Evolutionary conservation across 2,888 invertebrate species (phyloP).

Genomic region (Germaria angustata): DNA sequence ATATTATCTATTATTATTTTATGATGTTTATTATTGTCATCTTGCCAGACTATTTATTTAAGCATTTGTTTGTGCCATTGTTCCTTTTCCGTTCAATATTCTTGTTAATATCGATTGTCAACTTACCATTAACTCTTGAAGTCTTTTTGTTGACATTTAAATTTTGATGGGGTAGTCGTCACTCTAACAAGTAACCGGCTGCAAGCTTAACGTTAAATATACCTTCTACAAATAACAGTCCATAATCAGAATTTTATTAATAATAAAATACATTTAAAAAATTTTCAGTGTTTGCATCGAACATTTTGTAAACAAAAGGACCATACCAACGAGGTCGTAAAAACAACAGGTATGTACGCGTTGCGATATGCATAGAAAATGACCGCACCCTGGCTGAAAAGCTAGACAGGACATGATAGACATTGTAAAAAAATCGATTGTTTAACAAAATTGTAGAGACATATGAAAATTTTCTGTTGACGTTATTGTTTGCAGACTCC

Average conservation of each 20-base stretch:
- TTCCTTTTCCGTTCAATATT: no score
- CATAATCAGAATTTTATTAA: not conserved
- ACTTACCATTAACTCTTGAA: not conserved
- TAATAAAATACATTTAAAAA: constrained; percentile 6
- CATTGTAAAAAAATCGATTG: constrained; percentile 54
- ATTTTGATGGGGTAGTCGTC: constrained; percentile 26
- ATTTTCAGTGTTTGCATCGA: constrained; percentile 22
- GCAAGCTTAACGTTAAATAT: constrained; percentile 19
- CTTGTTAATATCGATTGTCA: no score
- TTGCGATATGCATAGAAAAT: not conserved
- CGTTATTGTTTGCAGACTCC: not conserved
- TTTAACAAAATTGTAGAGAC: not conserved
- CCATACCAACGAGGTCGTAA: not conserved
- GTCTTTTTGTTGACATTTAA: constrained; percentile 30
- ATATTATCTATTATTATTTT: no score
- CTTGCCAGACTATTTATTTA: no score
- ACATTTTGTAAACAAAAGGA: not conserved
- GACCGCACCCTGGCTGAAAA: constrained; percentile 59
- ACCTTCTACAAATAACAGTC: not conserved
- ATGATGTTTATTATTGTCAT: no score
- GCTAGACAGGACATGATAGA: constrained; percentile 49
- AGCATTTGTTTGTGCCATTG: no score
- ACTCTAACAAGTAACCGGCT: constrained; percentile 46
- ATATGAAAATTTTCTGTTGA: not conserved
- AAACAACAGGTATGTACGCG: constrained; percentile 34